These are phyloP conservation scores for Morelia viridis DNA, from an alignment of 2,797 vertebrate genomes.

Conservation along the genomic window DNA sequence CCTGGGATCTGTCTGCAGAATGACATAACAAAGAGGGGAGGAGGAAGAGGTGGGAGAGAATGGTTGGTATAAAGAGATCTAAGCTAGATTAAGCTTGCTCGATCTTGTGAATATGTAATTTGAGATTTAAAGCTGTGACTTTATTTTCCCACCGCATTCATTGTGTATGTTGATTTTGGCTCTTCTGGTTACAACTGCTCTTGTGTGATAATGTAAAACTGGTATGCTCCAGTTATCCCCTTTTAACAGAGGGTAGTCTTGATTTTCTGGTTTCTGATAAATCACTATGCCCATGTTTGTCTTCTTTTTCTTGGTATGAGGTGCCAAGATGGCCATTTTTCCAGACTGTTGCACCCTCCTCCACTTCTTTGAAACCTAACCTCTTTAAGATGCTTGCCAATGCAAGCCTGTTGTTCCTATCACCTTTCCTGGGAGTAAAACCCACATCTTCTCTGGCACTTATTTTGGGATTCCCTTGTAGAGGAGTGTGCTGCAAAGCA, in stretches of 20 bases:
- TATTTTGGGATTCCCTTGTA: background rate
- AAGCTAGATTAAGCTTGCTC: slow-evolving; percentile 78
- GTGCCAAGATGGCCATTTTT: background rate
- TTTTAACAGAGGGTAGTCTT: background rate
- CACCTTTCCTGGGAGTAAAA: background rate
- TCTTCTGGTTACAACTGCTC: slow-evolving; percentile 48
- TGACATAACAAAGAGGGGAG: slow-evolving; percentile 87
- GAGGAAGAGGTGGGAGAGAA: slow-evolving; percentile 60
- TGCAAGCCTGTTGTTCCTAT: background rate
- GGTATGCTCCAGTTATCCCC: background rate
- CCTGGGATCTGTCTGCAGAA: slow-evolving; percentile 90
- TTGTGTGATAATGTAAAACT: slow-evolving; percentile 70
- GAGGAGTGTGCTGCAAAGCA: background rate
- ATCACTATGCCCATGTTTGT: too few relatives aligned
- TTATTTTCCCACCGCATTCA: slow-evolving; percentile 80
- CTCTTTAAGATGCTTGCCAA: too few relatives aligned
- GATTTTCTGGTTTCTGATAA: background rate
- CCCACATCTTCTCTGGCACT: background rate
- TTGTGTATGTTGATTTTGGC: slow-evolving; percentile 80
- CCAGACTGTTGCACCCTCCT: background rate
- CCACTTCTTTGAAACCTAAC: background rate
- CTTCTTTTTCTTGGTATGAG: background rate
- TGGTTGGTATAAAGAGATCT: slow-evolving; percentile 75
- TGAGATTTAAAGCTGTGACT: slow-evolving; percentile 79
- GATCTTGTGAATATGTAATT: slow-evolving; percentile 79